Percentiles rank a stretch among this genome's conserved stretches.
These are phyloP conservation scores for Eidolon helvum DNA, from an alignment of 2,113 vertebrate genomes.

Conservation along the genomic window DNA sequence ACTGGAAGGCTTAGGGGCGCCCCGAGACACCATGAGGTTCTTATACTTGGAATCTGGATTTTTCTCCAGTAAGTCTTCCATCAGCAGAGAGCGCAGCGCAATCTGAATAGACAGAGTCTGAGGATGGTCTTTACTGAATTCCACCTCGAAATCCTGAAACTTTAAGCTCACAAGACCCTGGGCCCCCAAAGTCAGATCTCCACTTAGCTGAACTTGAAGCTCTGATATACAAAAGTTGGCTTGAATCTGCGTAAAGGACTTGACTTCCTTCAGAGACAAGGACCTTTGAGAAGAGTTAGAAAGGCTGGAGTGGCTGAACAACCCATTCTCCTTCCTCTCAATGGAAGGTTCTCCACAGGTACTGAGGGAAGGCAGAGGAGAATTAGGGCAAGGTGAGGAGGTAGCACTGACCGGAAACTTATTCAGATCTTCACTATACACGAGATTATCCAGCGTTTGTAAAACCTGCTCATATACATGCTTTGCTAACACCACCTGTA, in stretches of 20 bases:
- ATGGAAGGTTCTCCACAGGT: slow-evolving; percentile 85
- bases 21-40: slow-evolving; percentile 96
- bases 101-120: slow-evolving; percentile 92
- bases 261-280: slow-evolving; percentile 77
- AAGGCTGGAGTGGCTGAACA: slow-evolving; percentile 91
- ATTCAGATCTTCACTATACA: slow-evolving; percentile 90
- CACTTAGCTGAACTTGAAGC: slow-evolving; percentile 94
- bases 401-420: slow-evolving; percentile 76
- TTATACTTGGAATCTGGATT: slow-evolving; percentile 95
- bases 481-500: slow-evolving; percentile 95
- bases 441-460: slow-evolving; percentile 96
- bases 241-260: slow-evolving; percentile 93
- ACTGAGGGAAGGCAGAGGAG: slow-evolving; percentile 86
- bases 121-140: slow-evolving; percentile 95
- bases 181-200: slow-evolving; percentile 93
- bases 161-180: slow-evolving; percentile 96
- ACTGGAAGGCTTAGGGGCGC: slow-evolving; percentile 94
- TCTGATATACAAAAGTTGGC: slow-evolving; percentile 93
- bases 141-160: slow-evolving; percentile 96
- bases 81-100: slow-evolving; percentile 92
- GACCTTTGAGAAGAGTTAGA: slow-evolving; percentile 82
- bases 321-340: slow-evolving; percentile 86
- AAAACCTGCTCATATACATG: slow-evolving; percentile 97
- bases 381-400: slow-evolving; percentile 83
- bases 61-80: slow-evolving; percentile 96